Evolutionary conservation across 2,888 invertebrate species (phyloP).

Genomic region (Pycnomerus fuliginosus): DNA sequence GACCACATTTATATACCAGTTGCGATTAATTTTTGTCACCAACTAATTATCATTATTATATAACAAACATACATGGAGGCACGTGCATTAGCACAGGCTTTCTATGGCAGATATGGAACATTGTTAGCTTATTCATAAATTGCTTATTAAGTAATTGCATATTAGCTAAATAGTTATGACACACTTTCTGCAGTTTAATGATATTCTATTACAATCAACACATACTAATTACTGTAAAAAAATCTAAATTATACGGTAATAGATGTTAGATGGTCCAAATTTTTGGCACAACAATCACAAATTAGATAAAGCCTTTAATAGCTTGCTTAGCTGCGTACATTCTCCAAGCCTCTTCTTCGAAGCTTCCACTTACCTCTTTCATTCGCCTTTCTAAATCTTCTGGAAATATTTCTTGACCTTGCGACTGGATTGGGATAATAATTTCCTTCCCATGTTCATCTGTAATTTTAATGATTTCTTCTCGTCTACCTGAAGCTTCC

Average conservation of each 20-base stretch:
- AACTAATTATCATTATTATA: slow-evolving; percentile 14
- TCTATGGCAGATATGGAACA: slow-evolving; percentile 17
- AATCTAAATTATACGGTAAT: background rate
- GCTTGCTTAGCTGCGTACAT: slow-evolving; percentile 60
- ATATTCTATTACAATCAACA: background rate
- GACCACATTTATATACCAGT: too few species aligned
- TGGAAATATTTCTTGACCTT: slow-evolving; percentile 8
- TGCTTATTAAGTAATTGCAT: background rate
- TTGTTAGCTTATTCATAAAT: slow-evolving; percentile 1
- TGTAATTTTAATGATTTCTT: slow-evolving; percentile 8
- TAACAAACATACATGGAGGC: slow-evolving; percentile 16
- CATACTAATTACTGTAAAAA: background rate
- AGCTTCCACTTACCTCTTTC: slow-evolving; percentile 55
- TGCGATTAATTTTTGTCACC: slow-evolving; percentile 10
- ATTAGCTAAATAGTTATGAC: background rate
- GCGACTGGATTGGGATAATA: slow-evolving; percentile 8
- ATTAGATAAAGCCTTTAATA: slow-evolving; percentile 58
- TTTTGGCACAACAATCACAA: slow-evolving; percentile 1
- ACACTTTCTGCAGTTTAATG: slow-evolving; percentile 13
- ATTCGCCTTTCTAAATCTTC: slow-evolving; percentile 49
- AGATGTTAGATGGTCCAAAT: too few species aligned
- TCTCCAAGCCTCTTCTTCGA: slow-evolving; percentile 53
- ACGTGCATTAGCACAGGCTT: slow-evolving; percentile 18
- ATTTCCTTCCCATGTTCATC: slow-evolving; percentile 16
- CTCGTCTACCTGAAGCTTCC: slow-evolving; percentile 19